Evolutionary conservation across 2,888 invertebrate species (phyloP).

Genomic region (Chloroclystis v-ata): DNA sequence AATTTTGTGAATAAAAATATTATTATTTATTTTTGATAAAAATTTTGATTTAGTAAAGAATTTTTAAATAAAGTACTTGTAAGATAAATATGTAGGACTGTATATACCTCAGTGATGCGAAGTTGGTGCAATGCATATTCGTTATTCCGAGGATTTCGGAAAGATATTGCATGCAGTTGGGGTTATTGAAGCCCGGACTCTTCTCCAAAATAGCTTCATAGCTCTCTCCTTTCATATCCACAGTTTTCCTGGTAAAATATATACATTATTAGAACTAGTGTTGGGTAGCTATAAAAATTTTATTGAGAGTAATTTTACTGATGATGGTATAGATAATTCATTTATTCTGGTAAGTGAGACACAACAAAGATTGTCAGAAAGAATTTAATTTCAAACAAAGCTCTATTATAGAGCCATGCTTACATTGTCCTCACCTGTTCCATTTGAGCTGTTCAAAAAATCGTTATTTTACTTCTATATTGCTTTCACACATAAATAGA

Average conservation of each 20-base stretch:
- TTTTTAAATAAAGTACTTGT: too few relatives aligned
- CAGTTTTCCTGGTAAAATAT: constrained; percentile 81
- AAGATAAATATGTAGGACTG: not conserved
- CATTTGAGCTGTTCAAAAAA: constrained; percentile 76
- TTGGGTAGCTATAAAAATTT: constrained; percentile 32
- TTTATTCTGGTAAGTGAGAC: not conserved
- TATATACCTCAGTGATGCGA: constrained; percentile 82
- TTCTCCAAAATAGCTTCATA: constrained; percentile 89
- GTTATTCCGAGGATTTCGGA: constrained; percentile 85
- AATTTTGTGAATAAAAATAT: too few relatives aligned
- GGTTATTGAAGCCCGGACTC: constrained; percentile 92
- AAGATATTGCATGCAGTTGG: constrained; percentile 90
- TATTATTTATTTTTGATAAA: too few relatives aligned
- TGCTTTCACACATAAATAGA: constrained; percentile 72
- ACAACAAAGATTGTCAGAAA: constrained; percentile 21
- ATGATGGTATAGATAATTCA: constrained; percentile 42
- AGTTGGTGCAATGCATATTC: constrained; percentile 83
- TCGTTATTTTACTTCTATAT: constrained; percentile 70
- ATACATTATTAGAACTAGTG: constrained; percentile 32
- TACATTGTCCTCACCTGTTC: constrained; percentile 76
- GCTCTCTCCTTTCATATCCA: constrained; percentile 87
- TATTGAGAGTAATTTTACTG: constrained; percentile 42
- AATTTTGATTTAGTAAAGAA: too few relatives aligned
- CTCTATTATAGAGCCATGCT: constrained; percentile 53
- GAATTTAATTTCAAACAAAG: constrained; percentile 41